These are phyloP conservation scores for Stratiomys singularior DNA, from an alignment of 2,888 invertebrate genomes.

Conservation along the genomic window DNA sequence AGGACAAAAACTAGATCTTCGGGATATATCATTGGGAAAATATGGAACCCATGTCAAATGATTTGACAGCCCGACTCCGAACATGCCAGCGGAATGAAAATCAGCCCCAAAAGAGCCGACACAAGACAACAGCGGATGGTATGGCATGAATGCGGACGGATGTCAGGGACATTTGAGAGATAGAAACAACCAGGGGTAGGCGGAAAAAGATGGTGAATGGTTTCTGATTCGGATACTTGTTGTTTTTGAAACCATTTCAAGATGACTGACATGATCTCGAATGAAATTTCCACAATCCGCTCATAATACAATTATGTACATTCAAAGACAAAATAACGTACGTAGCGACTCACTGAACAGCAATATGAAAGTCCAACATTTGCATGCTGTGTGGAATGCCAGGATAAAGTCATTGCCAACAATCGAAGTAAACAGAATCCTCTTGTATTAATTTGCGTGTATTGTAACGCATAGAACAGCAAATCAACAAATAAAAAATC, in stretches of 20 bases:
- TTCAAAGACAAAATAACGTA: conserved; percentile 64
- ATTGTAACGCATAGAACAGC: too few relatives aligned
- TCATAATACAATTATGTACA: conserved; percentile 57
- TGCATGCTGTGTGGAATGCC: too few relatives aligned
- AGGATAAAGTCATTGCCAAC: too few relatives aligned
- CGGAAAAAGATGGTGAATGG: background rate
- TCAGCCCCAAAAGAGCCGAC: conserved; percentile 46
- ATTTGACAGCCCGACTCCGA: conserved; percentile 67
- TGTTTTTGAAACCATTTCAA: conserved; percentile 52
- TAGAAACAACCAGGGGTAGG: background rate
- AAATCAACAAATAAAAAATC: too few relatives aligned
- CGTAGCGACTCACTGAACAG: too few relatives aligned
- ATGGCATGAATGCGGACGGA: conserved; percentile 30
- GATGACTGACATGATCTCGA: conserved; percentile 52
- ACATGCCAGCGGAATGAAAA: conserved; percentile 58
- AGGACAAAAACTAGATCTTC: conserved; percentile 43
- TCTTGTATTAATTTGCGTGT: too few relatives aligned
- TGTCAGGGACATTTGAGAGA: conserved; percentile 37
- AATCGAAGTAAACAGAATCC: too few relatives aligned
- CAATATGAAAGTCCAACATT: too few relatives aligned
- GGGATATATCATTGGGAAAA: conserved; percentile 49
- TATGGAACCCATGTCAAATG: conserved; percentile 66
- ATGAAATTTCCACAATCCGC: conserved; percentile 53
- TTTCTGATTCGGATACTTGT: conserved; percentile 23
- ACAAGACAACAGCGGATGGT: conserved; percentile 23